Percentiles rank a stretch among this genome's conserved stretches.
Conservation (phyloP, 2,113 vertebrate species). For the Cebus imitator region DNA sequence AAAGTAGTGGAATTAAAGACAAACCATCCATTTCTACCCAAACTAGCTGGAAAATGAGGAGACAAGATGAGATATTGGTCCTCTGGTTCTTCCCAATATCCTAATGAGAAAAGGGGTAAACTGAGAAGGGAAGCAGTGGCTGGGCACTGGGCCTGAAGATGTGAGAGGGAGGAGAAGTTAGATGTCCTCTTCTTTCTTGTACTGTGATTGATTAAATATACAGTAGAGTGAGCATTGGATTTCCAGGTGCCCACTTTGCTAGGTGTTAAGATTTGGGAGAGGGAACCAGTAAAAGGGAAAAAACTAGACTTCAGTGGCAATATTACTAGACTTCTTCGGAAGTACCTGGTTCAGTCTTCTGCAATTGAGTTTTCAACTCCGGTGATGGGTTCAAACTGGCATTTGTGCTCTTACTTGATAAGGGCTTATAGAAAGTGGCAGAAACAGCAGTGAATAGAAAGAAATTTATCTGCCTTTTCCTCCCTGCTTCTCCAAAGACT, state of each 20-base stretch:
- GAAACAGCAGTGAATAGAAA: neutral
- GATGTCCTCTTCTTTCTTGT: neutral
- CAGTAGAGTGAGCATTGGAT: neutral
- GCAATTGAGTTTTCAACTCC: neutral
- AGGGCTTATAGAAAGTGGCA: neutral
- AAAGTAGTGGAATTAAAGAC: conserved; percentile 12
- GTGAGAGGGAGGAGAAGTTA: neutral
- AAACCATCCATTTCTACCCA: neutral
- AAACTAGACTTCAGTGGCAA: neutral
- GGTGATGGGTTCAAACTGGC: neutral
- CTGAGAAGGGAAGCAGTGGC: too few species aligned
- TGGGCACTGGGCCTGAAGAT: neutral
- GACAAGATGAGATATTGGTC: neutral
- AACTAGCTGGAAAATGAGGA: neutral
- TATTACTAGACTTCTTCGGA: neutral
- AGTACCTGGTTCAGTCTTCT: neutral
- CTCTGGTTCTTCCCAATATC: neutral
- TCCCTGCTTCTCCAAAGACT: neutral
- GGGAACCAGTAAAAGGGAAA: neutral
- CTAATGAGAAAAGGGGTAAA: neutral
- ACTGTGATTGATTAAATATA: neutral
- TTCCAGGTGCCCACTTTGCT: neutral
- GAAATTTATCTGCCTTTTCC: neutral
- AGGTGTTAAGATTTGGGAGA: neutral
- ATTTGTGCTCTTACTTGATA: neutral